phyloP scores from a whole-genome alignment of 2,113 vertebrate species.

The Rhabdomys dilectus region DNA sequence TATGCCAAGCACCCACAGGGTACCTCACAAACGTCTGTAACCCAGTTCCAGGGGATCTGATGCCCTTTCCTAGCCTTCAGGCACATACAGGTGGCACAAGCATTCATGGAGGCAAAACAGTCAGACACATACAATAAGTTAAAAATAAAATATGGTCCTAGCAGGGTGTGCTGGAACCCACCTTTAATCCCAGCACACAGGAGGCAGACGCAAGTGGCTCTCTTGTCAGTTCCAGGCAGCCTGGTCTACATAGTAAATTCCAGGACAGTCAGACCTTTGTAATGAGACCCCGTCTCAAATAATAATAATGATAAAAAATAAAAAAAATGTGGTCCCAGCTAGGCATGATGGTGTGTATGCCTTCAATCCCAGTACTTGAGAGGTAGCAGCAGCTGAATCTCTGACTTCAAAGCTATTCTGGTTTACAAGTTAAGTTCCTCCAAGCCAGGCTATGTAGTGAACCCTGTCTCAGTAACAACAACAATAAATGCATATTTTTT shows the following conservation, averaged over 20 bases:
- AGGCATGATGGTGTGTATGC: neutral
- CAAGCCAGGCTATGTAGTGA: neutral
- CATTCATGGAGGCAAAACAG: neutral
- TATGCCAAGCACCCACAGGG: neutral
- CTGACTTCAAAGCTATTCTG: neutral
- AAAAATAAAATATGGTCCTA: neutral
- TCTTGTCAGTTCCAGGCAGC: neutral
- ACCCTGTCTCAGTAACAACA: neutral
- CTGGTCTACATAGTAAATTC: neutral
- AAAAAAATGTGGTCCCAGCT: neutral
- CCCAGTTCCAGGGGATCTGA: neutral
- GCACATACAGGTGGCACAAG: neutral
- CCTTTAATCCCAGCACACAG: neutral
- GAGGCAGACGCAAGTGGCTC: neutral
- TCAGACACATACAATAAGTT: neutral
- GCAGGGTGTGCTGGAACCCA: neutral
- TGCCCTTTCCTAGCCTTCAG: too few species aligned
- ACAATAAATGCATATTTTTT: neutral
- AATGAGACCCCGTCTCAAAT: neutral
- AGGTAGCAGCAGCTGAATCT: neutral
- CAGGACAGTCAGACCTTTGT: neutral
- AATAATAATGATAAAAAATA: neutral
- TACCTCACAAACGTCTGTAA: neutral
- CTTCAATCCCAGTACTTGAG: neutral
- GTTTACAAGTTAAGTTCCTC: neutral